Percentiles rank a stretch among this genome's conserved stretches.
Conservation (phyloP, 1,140 invertebrate species). For the Rhyacophila brunnea region DNA sequence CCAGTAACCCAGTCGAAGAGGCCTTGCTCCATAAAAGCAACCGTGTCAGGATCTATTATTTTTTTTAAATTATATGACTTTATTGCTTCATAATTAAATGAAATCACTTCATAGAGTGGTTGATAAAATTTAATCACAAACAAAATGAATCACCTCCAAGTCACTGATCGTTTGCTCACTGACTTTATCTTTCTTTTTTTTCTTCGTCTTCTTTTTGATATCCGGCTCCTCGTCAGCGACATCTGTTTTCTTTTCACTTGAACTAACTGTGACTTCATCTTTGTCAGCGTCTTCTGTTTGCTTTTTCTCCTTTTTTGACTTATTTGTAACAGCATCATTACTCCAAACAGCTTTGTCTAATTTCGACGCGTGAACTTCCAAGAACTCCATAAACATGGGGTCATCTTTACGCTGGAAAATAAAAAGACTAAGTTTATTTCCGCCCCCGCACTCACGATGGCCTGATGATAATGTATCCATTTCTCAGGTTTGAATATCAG, state of each 20-base stretch:
- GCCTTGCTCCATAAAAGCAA: too few species aligned
- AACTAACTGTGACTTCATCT: constrained; percentile 28
- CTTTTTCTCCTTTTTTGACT: constrained; percentile 30
- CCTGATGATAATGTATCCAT: too few species aligned
- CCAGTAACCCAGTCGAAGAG: too few species aligned
- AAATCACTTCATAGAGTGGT: too few species aligned
- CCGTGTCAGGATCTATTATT: too few species aligned
- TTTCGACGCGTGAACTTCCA: constrained; percentile 69
- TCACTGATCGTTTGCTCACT: constrained; percentile 70
- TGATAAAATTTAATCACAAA: too few species aligned
- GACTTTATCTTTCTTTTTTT: constrained; percentile 50
- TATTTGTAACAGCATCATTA: constrained; percentile 58
- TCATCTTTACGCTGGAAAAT: constrained; percentile 77
- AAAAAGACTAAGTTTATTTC: neutral
- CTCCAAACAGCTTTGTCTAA: constrained; percentile 66
- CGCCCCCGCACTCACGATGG: too few species aligned
- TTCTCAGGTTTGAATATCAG: too few species aligned
- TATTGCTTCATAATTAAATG: too few species aligned
- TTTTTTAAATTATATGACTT: too few species aligned
- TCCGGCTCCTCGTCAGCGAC: constrained; percentile 40
- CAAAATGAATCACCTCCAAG: too few species aligned
- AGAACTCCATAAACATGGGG: constrained; percentile 85
- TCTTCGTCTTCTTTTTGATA: constrained; percentile 35
- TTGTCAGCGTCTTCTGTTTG: constrained; percentile 29
- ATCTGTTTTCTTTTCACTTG: constrained; percentile 36